Evolutionary conservation across 2,113 vertebrate genomes (phyloP), one percentile per base, ranked within the genome.

Genomic region (Ameiurus melas): DNA sequence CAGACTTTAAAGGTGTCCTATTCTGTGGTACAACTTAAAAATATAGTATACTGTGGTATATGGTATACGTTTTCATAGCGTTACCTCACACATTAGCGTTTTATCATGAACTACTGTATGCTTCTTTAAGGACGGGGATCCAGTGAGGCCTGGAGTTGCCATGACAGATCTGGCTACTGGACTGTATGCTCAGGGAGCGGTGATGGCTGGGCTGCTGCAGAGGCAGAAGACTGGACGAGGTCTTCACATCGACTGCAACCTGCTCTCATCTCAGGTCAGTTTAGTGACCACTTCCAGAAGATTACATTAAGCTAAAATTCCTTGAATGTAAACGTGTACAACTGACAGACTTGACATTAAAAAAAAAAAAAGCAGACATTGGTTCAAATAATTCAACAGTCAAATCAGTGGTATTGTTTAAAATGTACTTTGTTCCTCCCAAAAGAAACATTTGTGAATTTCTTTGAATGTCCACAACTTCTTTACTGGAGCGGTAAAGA

Each of bases 141-240:
- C 97, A 2, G 97, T 99, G 80, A 95, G 97, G 85, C 93, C 97
- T 0, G 98, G 98, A 19, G 97, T 99, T 0, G 98, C 98, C 57
- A 98, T 99, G 98, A 99, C 98, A 0, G 97, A 99, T 87, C 95
- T 99, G 91, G 97, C 98, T 4, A 98, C 98, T 51, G 98, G 97
- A 2, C 92, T 99, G 20, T 99, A 96, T 53, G 86, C 96, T 0
- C 97, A 95, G 16, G 97, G 98, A 87, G 97, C 98, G 64, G 90
- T 99, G 84, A 96, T 99, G 97, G 97, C 98, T 36, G 97, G 96
- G 39, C 92, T 99, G 89, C 95, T 99, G 87, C 97, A 97, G 39
- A 94, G 95, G 83, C 93, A 94, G 9, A 97, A 92, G 94, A 98
- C 97, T 0, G 97, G 97, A 27, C 95, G 91, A 90, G 98, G 98